phyloP scores from a whole-genome alignment of 2,113 vertebrate species.

The Accipiter virgatus region DNA sequence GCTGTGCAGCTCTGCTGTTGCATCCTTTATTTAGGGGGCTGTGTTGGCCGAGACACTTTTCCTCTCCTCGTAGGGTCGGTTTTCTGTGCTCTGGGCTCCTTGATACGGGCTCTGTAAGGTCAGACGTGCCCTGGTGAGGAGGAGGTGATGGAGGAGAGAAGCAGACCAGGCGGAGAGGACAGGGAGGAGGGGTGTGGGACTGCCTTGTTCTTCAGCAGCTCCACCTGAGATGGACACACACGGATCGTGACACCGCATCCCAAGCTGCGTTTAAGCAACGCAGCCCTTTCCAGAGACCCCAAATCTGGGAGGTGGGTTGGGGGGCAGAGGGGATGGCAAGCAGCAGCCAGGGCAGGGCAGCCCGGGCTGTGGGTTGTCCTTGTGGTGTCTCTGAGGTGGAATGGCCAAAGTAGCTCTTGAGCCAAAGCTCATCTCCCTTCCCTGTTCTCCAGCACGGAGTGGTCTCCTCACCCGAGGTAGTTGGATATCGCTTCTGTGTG shows the following conservation, averaged over 20 bases:
- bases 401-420: background rate
- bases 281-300: background rate
- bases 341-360: background rate
- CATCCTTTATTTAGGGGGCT: background rate
- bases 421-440: background rate
- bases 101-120: background rate
- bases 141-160: background rate
- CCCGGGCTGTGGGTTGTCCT: background rate
- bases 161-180: background rate
- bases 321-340: fast-evolving
- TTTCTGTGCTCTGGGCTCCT: background rate
- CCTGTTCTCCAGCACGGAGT: fast-evolving
- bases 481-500: background rate
- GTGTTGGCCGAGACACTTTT: background rate
- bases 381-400: background rate
- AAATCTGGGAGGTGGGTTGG: background rate
- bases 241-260: fast-evolving
- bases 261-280: background rate
- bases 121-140: fast-evolving
- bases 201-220: background rate
- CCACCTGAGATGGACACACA: fast-evolving
- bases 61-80: background rate
- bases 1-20: background rate
- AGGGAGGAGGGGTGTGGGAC: background rate
- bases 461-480: background rate